Conservation (phyloP, 2,888 invertebrate genomes). For the Lordiphosa andalusiaca region DNA sequence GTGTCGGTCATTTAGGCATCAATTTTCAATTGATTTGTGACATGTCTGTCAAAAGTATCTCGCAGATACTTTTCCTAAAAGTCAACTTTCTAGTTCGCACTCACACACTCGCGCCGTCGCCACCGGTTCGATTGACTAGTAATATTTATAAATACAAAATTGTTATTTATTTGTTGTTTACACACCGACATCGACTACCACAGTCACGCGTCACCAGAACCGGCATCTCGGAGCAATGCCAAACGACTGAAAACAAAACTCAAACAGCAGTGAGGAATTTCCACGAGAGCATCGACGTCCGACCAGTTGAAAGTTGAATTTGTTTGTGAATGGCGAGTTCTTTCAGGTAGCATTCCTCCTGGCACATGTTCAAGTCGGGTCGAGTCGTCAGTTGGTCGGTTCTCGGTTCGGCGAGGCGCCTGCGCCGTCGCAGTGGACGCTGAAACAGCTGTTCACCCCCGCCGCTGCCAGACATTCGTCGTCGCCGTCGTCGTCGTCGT, state of each 20-base stretch:
- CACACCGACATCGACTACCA: constrained; percentile 15
- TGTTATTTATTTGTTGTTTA: constrained; percentile 29
- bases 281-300: constrained; percentile 50
- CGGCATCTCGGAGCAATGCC: constrained; percentile 68
- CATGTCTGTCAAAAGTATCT: constrained; percentile 6
- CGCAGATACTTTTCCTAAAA: constrained; percentile 2
- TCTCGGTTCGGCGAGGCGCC: constrained; percentile 47
- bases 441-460: constrained; percentile 63
- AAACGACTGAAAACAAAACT: constrained; percentile 52
- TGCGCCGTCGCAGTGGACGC: constrained; percentile 53
- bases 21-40: constrained; percentile 3
- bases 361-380: constrained; percentile 17
- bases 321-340: constrained; percentile 57
- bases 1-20: constrained; percentile 9
- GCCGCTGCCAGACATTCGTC: constrained; percentile 53
- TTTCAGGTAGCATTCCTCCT: constrained; percentile 47
- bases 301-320: constrained; percentile 62
- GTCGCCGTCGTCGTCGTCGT: constrained; percentile 66
- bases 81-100: neutral
- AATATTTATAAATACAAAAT: constrained; percentile 2
- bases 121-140: too few species aligned
- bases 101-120: too few species aligned
- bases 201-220: constrained; percentile 53
- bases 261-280: constrained; percentile 20
- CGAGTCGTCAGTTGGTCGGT: constrained; percentile 15